phyloP scores from a whole-genome alignment of 35 echinoderm and acorn worm species.

The Anneissia japonica region DNA sequence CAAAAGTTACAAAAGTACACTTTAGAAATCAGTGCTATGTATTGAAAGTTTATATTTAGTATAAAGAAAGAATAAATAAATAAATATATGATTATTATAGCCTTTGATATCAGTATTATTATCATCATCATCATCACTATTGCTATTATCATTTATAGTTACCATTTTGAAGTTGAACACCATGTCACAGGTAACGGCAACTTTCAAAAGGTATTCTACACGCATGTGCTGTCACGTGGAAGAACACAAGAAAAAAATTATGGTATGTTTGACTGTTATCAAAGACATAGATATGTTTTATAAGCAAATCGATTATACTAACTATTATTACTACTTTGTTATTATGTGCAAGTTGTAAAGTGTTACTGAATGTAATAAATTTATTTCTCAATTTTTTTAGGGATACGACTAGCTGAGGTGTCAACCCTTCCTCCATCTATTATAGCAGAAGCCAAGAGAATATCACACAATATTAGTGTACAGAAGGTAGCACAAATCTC shows the following conservation, averaged over 20 bases:
- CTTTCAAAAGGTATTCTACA: constrained; percentile 43
- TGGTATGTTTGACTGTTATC: too few species aligned
- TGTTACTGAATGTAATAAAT: too few species aligned
- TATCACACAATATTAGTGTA: constrained; percentile 37
- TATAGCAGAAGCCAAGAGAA: constrained; percentile 59
- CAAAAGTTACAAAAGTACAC: too few species aligned
- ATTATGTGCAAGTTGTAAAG: not conserved
- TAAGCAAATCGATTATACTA: too few species aligned
- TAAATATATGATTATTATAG: too few species aligned
- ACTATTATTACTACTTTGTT: not conserved
- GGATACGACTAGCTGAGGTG: constrained; percentile 83
- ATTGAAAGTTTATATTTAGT: too few species aligned
- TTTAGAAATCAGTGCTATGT: too few species aligned
- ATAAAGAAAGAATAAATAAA: too few species aligned
- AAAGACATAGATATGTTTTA: too few species aligned
- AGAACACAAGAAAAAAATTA: constrained; percentile 77
- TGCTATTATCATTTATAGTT: too few species aligned
- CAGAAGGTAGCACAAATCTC: constrained; percentile 35
- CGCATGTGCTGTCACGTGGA: constrained; percentile 63
- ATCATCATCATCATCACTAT: too few species aligned
- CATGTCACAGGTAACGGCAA: not conserved
- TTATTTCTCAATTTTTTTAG: constrained; percentile 23
- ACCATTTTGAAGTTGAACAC: constrained; percentile 84
- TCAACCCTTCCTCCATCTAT: constrained; percentile 68
- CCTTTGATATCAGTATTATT: too few species aligned